Percentiles rank a stretch among this genome's conserved stretches.
Evolutionary conservation across 2,113 vertebrate genomes (phyloP).

Genomic region (Peucedramus taeniatus): DNA sequence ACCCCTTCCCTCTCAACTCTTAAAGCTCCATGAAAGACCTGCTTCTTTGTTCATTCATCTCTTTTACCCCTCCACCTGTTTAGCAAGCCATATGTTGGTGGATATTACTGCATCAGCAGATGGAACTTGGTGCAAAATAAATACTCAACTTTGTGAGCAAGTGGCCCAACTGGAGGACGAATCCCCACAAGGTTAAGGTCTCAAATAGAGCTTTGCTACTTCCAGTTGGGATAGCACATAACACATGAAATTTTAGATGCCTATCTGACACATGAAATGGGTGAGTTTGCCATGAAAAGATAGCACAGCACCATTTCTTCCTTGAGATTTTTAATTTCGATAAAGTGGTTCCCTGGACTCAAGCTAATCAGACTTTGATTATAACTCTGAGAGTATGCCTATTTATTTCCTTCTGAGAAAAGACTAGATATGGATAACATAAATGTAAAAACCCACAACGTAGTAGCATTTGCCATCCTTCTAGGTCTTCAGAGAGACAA

Average conservation of each 20-base stretch:
- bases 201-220: background rate
- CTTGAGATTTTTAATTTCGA: background rate
- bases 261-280: background rate
- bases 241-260: background rate
- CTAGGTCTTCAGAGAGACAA: background rate
- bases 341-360: background rate
- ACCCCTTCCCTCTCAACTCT: accelerated
- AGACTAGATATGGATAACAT: background rate
- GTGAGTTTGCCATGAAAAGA: background rate
- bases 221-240: background rate
- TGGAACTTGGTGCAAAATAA: background rate
- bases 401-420: background rate
- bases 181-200: background rate
- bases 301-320: background rate
- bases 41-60: background rate
- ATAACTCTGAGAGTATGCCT: background rate
- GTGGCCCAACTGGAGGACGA: background rate
- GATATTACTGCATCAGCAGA: background rate
- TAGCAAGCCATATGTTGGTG: background rate
- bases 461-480: background rate
- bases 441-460: background rate
- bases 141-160: background rate
- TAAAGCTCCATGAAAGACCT: background rate
- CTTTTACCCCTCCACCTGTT: background rate
- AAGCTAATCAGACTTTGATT: background rate